These are phyloP conservation scores for Pyxicephalus adspersus DNA, from an alignment of 2,113 vertebrate genomes.

Conservation along the genomic window DNA sequence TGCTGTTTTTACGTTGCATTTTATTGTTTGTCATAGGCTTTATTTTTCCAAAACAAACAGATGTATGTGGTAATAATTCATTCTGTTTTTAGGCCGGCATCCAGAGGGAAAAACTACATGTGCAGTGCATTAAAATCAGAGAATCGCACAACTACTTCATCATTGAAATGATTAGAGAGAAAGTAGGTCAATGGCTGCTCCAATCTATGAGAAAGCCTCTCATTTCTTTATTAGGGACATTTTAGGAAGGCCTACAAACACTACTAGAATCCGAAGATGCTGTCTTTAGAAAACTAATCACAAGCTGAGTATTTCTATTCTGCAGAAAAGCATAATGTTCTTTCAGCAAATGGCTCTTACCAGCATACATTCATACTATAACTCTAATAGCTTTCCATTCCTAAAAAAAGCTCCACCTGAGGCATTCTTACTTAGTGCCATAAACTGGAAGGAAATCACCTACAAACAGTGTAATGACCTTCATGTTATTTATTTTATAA, in stretches of 20 bases:
- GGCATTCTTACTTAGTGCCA: not conserved
- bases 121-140: not conserved
- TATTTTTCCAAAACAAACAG: not conserved
- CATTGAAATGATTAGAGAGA: constrained; percentile 14
- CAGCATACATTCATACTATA: not conserved
- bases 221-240: constrained; percentile 22
- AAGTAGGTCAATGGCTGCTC: constrained; percentile 37
- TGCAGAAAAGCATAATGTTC: constrained; percentile 10
- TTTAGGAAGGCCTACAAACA: constrained; percentile 1
- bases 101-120: not conserved
- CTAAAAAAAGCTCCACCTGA: not conserved
- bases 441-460: too few relatives aligned
- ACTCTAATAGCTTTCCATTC: not conserved
- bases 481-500: too few relatives aligned
- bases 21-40: not conserved
- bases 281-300: constrained; percentile 10
- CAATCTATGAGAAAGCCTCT: constrained; percentile 13
- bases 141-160: constrained; percentile 7
- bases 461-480: too few relatives aligned
- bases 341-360: constrained; percentile 4
- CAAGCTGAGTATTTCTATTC: not conserved
- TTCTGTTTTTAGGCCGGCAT: not conserved
- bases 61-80: not conserved
- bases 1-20: too few relatives aligned
- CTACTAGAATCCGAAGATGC: not conserved